phyloP scores from a whole-genome alignment of 2,888 invertebrate species.

The Trichogramma evanescens region DNA sequence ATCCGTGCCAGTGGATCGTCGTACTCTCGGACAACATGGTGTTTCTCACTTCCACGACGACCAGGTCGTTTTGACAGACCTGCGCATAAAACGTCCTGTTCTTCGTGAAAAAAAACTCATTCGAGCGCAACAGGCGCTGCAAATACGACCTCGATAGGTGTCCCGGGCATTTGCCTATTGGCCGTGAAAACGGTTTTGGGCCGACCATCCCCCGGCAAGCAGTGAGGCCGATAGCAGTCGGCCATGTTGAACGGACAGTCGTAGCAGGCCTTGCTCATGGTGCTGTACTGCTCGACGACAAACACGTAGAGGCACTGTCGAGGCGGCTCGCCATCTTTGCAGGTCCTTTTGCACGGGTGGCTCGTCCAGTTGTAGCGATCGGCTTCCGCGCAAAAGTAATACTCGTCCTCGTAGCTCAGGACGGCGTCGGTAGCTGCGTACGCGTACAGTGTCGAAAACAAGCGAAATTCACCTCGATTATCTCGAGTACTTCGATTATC shows the following conservation, averaged over 20 bases:
- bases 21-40: constrained; percentile 71
- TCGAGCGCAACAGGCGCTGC: not conserved
- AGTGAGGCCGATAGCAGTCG: constrained; percentile 73
- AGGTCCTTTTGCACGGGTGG: constrained; percentile 62
- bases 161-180: constrained; percentile 83
- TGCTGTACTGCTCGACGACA: constrained; percentile 74
- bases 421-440: not conserved
- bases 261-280: constrained; percentile 82
- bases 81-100: constrained; percentile 48
- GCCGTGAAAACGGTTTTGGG: constrained; percentile 67
- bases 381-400: not conserved
- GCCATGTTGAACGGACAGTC: constrained; percentile 68
- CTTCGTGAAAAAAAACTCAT: too few species aligned
- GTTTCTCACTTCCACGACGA: constrained; percentile 78
- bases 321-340: constrained; percentile 53
- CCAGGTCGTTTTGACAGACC: constrained; percentile 79
- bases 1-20: constrained; percentile 88
- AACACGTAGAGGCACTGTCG: constrained; percentile 69
- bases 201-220: constrained; percentile 76
- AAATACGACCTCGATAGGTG: constrained; percentile 65
- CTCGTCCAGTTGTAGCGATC: constrained; percentile 16
- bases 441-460: too few species aligned
- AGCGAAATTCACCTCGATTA: too few species aligned
- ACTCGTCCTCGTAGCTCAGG: not conserved
- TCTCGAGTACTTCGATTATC: constrained; percentile 44